A percentile compares a stretch with the other conserved stretches of the same genome.
Conservation (phyloP, 2,797 vertebrate genomes). For the Vultur gryphus region DNA sequence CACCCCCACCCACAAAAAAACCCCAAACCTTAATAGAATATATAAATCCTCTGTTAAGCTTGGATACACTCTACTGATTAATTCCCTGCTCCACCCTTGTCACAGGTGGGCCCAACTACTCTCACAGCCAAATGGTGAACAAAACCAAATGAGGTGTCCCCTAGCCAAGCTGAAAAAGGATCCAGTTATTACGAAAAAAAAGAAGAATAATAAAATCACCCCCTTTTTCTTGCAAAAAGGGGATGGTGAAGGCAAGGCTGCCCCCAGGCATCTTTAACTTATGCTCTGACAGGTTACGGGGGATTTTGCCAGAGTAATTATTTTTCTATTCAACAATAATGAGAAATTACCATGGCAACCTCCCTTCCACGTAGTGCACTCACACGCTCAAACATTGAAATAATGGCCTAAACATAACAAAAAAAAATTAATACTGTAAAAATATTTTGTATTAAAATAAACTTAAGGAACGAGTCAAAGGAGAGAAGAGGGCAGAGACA, state of each 20-base stretch:
- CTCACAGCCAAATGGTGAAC: background rate
- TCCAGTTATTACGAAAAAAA: background rate
- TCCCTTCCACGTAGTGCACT: conserved; percentile 71
- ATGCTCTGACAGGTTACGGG: conserved; percentile 80
- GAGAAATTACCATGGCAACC: conserved; percentile 87
- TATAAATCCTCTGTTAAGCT: background rate
- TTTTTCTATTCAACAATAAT: conserved; percentile 86
- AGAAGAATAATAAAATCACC: background rate
- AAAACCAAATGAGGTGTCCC: background rate
- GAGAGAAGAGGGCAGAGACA: background rate
- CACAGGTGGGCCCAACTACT: conserved; percentile 23
- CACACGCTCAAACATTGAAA: conserved; percentile 70
- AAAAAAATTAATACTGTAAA: conserved; percentile 59
- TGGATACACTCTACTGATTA: background rate
- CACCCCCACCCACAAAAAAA: background rate
- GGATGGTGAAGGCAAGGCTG: conserved; percentile 66
- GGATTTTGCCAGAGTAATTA: conserved; percentile 85
- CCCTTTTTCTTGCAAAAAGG: conserved; percentile 35
- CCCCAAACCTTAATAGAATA: background rate
- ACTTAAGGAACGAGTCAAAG: conserved; percentile 60
- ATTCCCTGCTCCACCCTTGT: conserved; percentile 27
- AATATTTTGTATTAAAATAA: conserved; percentile 67
- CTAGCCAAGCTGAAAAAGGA: conserved; percentile 5
- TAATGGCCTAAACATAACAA: conserved; percentile 68
- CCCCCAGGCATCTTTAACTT: conserved; percentile 80